Evolutionary conservation across 2,888 invertebrate genomes (phyloP).

Genomic region (Thelaira solivaga): DNA sequence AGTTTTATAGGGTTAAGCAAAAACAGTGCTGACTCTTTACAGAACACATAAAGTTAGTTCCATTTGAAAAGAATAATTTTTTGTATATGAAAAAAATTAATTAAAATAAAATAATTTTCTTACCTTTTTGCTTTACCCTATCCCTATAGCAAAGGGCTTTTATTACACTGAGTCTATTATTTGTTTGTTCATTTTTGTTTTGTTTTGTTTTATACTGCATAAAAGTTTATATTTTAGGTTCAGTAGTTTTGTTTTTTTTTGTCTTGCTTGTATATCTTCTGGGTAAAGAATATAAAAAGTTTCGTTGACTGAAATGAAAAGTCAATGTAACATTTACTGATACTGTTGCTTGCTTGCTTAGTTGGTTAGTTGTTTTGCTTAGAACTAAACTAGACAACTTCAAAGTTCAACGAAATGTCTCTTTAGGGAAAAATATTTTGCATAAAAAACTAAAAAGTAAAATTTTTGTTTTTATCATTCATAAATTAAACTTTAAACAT

Average conservation of each 20-base stretch:
- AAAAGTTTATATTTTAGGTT: conserved; percentile 36
- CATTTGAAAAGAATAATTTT: no score
- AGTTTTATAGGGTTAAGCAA: not conserved
- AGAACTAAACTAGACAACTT: conserved; percentile 27
- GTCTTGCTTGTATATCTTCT: conserved; percentile 1
- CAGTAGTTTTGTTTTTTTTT: not conserved
- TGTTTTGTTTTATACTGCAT: not conserved
- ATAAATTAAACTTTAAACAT: conserved; percentile 38
- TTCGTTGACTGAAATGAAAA: conserved; percentile 31
- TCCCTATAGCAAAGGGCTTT: not conserved
- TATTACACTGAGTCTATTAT: conserved; percentile 12
- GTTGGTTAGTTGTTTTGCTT: not conserved
- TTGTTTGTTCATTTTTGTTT: not conserved
- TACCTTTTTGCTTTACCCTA: not conserved
- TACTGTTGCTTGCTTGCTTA: not conserved
- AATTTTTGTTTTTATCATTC: conserved; percentile 37
- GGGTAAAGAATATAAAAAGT: not conserved
- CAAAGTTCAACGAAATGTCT: conserved; percentile 25
- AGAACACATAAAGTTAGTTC: no score
- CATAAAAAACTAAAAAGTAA: not conserved
- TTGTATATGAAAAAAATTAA: no score
- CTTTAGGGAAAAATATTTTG: conserved; percentile 18
- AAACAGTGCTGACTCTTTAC: no score
- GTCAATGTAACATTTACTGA: conserved; percentile 1
- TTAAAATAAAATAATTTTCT: no score